Percentiles rank a stretch among this genome's conserved stretches.
Evolutionary conservation across 2,797 vertebrate genomes (phyloP).

Genomic region (Cynopterus sphinx): DNA sequence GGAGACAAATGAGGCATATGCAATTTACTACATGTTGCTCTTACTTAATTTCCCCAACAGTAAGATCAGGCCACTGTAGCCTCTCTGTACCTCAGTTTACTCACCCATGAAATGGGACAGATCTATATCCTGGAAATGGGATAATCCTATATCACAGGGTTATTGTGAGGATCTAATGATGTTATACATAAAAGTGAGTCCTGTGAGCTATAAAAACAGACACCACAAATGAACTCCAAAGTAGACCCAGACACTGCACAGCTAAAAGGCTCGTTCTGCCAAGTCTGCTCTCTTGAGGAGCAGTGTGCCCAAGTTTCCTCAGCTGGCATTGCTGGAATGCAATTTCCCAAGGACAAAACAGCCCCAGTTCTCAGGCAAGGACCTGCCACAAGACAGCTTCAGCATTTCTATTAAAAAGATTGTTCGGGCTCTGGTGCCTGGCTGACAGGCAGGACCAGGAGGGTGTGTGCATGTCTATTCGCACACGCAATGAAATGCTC

Average conservation of each 20-base stretch:
- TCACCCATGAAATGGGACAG: slow-evolving; percentile 23
- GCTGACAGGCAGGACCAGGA: slow-evolving; percentile 56
- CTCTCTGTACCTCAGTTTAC: slow-evolving; percentile 47
- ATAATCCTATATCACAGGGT: neutral
- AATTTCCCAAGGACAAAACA: slow-evolving; percentile 64
- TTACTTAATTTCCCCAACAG: neutral
- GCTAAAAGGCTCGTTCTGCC: neutral
- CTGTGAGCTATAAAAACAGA: neutral
- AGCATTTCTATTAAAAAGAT: slow-evolving; percentile 77
- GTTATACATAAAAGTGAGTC: neutral
- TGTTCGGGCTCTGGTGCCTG: slow-evolving; percentile 49
- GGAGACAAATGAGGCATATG: neutral
- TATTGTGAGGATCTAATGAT: neutral
- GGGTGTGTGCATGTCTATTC: neutral
- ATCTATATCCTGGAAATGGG: neutral
- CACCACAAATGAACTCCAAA: neutral
- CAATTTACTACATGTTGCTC: neutral
- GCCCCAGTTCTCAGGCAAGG: neutral
- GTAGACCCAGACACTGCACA: neutral
- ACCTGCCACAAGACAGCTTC: slow-evolving; percentile 64
- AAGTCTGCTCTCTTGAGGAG: neutral
- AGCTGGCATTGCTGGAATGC: neutral
- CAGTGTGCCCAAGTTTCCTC: neutral
- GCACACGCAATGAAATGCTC: slow-evolving; percentile 12
- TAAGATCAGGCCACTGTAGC: neutral